Conservation (phyloP, 2,113 vertebrate species). For the Ptychochromis oligacanthus region DNA sequence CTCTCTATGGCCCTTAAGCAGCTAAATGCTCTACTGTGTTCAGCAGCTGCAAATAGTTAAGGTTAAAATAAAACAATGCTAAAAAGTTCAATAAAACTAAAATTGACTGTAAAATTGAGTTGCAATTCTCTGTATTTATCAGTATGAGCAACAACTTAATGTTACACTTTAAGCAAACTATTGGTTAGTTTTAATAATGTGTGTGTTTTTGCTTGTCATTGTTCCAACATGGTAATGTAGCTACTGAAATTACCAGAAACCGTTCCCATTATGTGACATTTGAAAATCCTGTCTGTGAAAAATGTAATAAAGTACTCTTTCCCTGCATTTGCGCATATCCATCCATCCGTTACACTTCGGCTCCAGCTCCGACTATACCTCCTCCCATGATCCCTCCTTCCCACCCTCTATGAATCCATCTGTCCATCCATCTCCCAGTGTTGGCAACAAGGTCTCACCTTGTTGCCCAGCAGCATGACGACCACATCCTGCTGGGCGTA, state of each 20-base stretch:
- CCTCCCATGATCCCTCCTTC: constrained; percentile 3
- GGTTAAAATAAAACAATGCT: neutral
- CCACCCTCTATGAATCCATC: constrained; percentile 58
- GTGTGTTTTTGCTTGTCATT: neutral
- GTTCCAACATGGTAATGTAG: neutral
- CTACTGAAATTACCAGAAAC: neutral
- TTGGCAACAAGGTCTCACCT: constrained; percentile 81
- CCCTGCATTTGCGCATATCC: neutral
- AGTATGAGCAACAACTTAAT: neutral
- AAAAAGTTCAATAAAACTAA: neutral
- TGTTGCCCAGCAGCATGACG: constrained; percentile 96
- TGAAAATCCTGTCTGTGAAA: neutral
- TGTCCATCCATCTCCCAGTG: constrained; percentile 35
- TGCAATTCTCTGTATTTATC: neutral
- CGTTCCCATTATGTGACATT: neutral
- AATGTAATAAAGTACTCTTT: neutral
- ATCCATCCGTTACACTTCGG: neutral
- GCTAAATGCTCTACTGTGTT: neutral
- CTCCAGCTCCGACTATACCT: neutral
- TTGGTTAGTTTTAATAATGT: neutral
- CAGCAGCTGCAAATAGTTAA: neutral
- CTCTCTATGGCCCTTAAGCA: no score
- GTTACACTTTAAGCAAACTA: neutral
- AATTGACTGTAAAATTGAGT: neutral
- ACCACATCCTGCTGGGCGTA: constrained; percentile 93